Conservation (phyloP, 2,888 invertebrate species). For the Phlogophora meticulosa region DNA sequence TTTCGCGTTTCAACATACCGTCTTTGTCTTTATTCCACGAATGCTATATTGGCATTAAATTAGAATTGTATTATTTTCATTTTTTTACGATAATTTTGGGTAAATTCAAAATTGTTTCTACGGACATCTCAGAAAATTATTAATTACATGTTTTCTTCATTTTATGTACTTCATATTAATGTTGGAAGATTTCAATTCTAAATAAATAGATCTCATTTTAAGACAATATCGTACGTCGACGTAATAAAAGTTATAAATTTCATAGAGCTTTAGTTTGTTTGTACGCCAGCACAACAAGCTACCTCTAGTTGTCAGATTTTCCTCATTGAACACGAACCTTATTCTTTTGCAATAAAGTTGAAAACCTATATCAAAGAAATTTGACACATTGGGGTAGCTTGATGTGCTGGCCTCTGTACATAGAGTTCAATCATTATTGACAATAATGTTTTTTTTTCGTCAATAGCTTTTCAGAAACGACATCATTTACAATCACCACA, state of each 20-base stretch:
- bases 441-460: background rate
- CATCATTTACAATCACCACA: background rate
- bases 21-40: background rate
- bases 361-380: too few species aligned
- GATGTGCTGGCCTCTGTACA: too few species aligned
- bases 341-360: too few species aligned
- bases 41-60: background rate
- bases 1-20: slow-evolving; percentile 10
- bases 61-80: background rate
- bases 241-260: too few species aligned
- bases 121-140: background rate
- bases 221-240: background rate
- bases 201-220: background rate
- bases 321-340: too few species aligned
- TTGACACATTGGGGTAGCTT: too few species aligned
- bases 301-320: too few species aligned
- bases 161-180: background rate
- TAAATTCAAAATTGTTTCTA: slow-evolving; percentile 1
- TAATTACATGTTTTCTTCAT: slow-evolving; percentile 3
- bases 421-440: too few species aligned
- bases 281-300: too few species aligned
- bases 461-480: background rate
- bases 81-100: background rate
- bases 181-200: slow-evolving; percentile 13
- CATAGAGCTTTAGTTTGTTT: too few species aligned